These are phyloP conservation scores for Heterotis niloticus DNA, from an alignment of 2,113 vertebrate genomes.

Conservation along the genomic window DNA sequence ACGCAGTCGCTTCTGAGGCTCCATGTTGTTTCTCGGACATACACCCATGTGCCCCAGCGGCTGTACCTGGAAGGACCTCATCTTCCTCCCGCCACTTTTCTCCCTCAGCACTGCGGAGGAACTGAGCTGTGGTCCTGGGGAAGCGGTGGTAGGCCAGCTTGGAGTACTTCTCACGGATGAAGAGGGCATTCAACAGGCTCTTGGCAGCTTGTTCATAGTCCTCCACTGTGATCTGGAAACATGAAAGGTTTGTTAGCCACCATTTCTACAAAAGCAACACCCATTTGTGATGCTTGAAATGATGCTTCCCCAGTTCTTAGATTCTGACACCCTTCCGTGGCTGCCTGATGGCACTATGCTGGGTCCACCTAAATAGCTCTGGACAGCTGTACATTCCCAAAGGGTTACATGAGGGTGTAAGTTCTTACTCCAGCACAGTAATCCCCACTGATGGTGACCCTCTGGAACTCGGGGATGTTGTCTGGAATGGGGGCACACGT, in stretches of 20 bases:
- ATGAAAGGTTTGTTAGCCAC: constrained; percentile 7
- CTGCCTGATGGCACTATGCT: neutral
- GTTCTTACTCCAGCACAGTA: constrained; percentile 92
- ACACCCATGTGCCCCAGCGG: neutral
- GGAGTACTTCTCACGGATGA: constrained; percentile 90
- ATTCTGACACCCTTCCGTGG: no score
- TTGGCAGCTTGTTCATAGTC: constrained; percentile 91
- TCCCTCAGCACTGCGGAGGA: constrained; percentile 66
- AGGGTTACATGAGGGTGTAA: neutral
- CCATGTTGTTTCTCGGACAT: neutral
- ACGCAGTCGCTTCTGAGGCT: neutral
- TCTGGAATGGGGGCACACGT: constrained; percentile 42
- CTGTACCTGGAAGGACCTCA: constrained; percentile 79
- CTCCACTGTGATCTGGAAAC: constrained; percentile 84
- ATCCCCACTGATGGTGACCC: constrained; percentile 92
- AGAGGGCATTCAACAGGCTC: constrained; percentile 79
- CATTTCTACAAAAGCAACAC: neutral
- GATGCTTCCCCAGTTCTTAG: no score
- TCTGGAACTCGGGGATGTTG: constrained; percentile 80
- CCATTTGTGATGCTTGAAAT: no score
- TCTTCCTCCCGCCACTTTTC: constrained; percentile 73
- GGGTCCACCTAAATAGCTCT: neutral
- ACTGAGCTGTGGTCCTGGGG: constrained; percentile 75
- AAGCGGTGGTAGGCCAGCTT: constrained; percentile 88
- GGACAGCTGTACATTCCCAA: constrained; percentile 13